Evolutionary conservation across 2,113 vertebrate genomes (phyloP).

Genomic region (Entelurus aequoreus): DNA sequence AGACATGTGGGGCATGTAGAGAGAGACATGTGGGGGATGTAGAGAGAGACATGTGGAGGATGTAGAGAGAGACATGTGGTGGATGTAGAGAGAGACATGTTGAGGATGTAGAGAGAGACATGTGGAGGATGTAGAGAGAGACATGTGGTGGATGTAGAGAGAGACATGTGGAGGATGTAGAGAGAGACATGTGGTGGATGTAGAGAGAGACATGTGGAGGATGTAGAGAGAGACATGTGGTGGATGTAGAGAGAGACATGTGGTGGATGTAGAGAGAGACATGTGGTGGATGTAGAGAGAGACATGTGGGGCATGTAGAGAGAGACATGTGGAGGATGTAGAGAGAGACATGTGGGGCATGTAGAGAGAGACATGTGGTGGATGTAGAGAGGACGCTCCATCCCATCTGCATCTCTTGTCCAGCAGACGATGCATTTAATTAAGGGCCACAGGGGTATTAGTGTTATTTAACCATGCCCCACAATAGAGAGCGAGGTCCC

Average conservation of each 20-base stretch:
- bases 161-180: too few species aligned
- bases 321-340: slow-evolving; percentile 57
- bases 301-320: slow-evolving; percentile 57
- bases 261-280: slow-evolving; percentile 49
- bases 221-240: slow-evolving; percentile 50
- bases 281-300: slow-evolving; percentile 53
- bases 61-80: slow-evolving; percentile 55
- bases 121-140: too few species aligned
- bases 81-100: slow-evolving; percentile 21
- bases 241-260: slow-evolving; percentile 48
- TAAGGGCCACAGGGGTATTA: slow-evolving; percentile 16
- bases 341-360: slow-evolving; percentile 56
- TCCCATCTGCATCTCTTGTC: neutral
- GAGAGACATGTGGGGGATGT: too few species aligned
- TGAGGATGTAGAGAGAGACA: too few species aligned
- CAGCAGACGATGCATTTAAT: slow-evolving; percentile 21
- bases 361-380: slow-evolving; percentile 50
- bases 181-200: slow-evolving; percentile 57
- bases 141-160: too few species aligned
- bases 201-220: slow-evolving; percentile 52
- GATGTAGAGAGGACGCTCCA: slow-evolving; percentile 32
- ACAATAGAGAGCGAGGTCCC: slow-evolving; percentile 9
- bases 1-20: too few species aligned
- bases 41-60: slow-evolving; percentile 54
- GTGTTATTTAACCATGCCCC: slow-evolving; percentile 6